Evolutionary conservation across 92 coral and sea anemone genomes (phyloP), one percentile per base, ranked within the genome.

Genomic region (Palythoa grandiflora): DNA sequence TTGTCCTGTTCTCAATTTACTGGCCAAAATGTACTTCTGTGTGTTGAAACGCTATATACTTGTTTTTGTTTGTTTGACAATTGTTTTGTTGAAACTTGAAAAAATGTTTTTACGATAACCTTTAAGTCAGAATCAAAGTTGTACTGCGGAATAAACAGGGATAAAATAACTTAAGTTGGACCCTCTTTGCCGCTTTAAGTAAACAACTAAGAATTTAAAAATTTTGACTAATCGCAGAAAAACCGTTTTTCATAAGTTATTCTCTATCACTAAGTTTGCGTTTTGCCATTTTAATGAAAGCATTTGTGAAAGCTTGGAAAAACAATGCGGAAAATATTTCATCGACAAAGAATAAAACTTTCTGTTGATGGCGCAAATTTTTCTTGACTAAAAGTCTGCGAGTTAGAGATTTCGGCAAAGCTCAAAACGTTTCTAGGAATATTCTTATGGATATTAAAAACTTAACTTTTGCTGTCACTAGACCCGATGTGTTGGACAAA

Each of bases 401-500:
- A 76, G 80, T 20, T 76, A 40, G 5, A 40, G 38, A 2, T 44
- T 73, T 39, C n/a, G 28, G 10, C 13, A 21, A 70, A 70, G 10
- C 5, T 70, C 28, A 4, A 21, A 9, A 54, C 10, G 60, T 11
- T 59, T 59, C 5, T 63, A 17, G 70, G 9, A 63, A 63, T 1
- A 6, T 28, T 28, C 28, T 28, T 28, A 44, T 44, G 7, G 6
- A 44, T 44, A 44, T 8, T 44, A 44, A 36, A 15, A 53, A 39
- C 54, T n/a, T 54, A 20, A 39, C 16, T 13, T 63, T 86, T 20
- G 37, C 19, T 16, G 6, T 35, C n/a, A 17, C 70, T 76, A 97
- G 99, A 97, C 72, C 99, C 99, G 39, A 81, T 95, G 95, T 94
- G 98, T 84, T 97, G 99, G 99, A 95, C 97, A 2, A 97, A 95